Conservation (phyloP, 1,140 invertebrate genomes). For the Drosophila tropicalis region DNA sequence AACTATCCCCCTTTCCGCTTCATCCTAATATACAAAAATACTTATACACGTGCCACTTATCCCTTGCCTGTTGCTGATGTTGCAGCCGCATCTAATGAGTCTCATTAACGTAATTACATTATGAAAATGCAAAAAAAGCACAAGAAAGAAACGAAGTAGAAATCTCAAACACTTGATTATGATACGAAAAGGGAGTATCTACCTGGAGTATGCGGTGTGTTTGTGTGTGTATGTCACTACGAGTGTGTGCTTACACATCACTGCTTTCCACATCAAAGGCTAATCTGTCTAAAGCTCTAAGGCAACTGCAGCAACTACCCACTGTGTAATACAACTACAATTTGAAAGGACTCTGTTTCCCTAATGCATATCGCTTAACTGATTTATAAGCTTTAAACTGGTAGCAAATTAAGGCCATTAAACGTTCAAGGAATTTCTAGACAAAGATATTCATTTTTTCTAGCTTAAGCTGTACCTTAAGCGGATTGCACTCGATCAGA, state of each 20-base stretch:
- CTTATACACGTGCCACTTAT: conserved; percentile 1
- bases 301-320: conserved; percentile 9
- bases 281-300: conserved; percentile 29
- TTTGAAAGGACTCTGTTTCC: background rate
- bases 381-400: background rate
- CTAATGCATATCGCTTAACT: background rate
- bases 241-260: conserved; percentile 28
- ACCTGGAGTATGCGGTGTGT: background rate
- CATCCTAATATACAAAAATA: too few relatives aligned
- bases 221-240: background rate
- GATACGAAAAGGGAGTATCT: background rate
- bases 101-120: conserved; percentile 71
- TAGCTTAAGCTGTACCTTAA: too few relatives aligned
- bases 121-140: background rate
- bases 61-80: conserved; percentile 8
- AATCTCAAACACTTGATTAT: conserved; percentile 39
- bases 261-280: conserved; percentile 29
- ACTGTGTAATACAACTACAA: background rate
- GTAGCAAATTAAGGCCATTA: conserved; percentile 3
- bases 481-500: too few relatives aligned
- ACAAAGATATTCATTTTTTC: too few relatives aligned
- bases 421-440: background rate
- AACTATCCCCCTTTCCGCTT: too few relatives aligned
- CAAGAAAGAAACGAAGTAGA: conserved; percentile 18
- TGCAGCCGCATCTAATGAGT: conserved; percentile 58